Evolutionary conservation across 2,888 invertebrate species (phyloP).

Genomic region (Volucella zonaria): DNA sequence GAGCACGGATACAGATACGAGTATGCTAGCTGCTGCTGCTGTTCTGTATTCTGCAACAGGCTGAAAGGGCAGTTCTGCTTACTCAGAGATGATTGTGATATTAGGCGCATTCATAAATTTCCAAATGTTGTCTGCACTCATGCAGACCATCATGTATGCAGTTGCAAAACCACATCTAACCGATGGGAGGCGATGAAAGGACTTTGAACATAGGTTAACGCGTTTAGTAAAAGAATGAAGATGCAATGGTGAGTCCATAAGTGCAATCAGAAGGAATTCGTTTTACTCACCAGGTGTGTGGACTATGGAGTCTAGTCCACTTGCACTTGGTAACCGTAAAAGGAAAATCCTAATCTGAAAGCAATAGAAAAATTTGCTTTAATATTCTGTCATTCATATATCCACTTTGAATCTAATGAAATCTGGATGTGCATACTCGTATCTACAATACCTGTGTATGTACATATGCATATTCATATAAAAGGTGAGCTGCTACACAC

Average conservation of each 20-base stretch:
- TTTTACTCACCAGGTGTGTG: conserved; percentile 23
- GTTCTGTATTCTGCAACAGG: conserved; percentile 18
- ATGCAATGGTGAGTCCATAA: conserved; percentile 52
- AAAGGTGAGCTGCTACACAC: conserved; percentile 29
- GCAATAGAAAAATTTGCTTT: conserved; percentile 67
- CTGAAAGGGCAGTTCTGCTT: conserved; percentile 21
- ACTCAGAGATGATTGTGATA: conserved; percentile 33
- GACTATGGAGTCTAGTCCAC: background rate
- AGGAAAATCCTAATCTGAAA: conserved; percentile 30
- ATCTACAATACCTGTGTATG: too few species aligned
- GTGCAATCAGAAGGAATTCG: conserved; percentile 67
- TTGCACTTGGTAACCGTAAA: conserved; percentile 32
- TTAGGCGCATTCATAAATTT: conserved; percentile 71
- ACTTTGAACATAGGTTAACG: conserved; percentile 69
- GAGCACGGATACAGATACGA: background rate
- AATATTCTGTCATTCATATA: conserved; percentile 68
- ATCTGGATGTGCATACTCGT: conserved; percentile 43
- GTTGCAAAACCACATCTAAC: too few species aligned
- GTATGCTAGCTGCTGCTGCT: background rate
- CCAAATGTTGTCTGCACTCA: conserved; percentile 45
- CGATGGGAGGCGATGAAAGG: conserved; percentile 60
- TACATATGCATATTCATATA: conserved; percentile 5
- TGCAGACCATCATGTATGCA: background rate
- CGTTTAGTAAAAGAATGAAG: conserved; percentile 65
- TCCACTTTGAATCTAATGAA: conserved; percentile 65